A percentile compares a stretch with the other conserved stretches of the same genome.
phyloP scores from a whole-genome alignment of 2,113 vertebrate species.

The Pseudorasbora parva region DNA sequence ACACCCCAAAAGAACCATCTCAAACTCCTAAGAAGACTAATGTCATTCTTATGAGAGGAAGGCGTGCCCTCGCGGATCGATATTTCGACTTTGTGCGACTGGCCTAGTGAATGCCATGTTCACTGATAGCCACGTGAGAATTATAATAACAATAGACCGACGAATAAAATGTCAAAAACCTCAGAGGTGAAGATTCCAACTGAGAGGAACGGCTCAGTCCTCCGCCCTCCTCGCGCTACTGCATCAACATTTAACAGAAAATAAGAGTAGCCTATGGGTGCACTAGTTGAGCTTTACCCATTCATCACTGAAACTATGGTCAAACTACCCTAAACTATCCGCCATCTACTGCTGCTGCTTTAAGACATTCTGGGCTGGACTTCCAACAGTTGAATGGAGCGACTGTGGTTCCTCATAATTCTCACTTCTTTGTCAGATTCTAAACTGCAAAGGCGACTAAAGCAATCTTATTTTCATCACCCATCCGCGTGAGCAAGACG shows the following conservation, averaged over 20 bases:
- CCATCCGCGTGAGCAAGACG: not conserved
- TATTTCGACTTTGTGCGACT: not conserved
- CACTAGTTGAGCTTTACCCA: not conserved
- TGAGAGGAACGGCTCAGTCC: not conserved
- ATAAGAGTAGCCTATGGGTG: not conserved
- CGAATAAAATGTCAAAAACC: not conserved
- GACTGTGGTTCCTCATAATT: not conserved
- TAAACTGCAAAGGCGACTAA: not conserved
- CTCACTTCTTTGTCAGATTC: constrained; percentile 6
- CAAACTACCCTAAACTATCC: not conserved
- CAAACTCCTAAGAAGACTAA: not conserved
- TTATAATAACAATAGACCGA: not conserved
- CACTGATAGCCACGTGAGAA: not conserved
- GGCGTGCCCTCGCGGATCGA: constrained; percentile 3
- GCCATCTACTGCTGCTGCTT: constrained; percentile 8
- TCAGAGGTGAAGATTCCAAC: not conserved
- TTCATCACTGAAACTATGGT: not conserved
- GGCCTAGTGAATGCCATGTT: not conserved
- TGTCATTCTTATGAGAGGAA: not conserved
- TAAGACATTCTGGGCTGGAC: constrained; percentile 15
- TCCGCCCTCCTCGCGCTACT: not conserved
- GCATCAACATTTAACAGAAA: not conserved
- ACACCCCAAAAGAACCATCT: not conserved
- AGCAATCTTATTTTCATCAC: not conserved
- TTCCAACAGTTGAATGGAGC: not conserved